These are phyloP conservation scores for Oryctolagus cuniculus DNA, from an alignment of 2,113 vertebrate genomes.

Conservation along the genomic window DNA sequence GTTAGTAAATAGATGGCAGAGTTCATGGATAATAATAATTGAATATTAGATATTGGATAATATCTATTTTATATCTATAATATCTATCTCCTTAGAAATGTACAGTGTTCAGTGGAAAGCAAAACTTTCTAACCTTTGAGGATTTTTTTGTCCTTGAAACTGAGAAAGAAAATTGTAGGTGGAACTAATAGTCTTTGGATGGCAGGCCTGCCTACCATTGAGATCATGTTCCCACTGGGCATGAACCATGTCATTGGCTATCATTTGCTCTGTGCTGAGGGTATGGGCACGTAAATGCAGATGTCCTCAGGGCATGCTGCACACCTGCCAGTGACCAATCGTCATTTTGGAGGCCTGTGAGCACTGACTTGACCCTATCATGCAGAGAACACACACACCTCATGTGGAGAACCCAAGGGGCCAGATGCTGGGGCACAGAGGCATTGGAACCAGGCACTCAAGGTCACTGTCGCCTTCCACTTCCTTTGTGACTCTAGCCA, in stretches of 20 bases:
- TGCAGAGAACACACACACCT: background rate
- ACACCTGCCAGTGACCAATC: background rate
- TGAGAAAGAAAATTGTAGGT: slow-evolving; percentile 71
- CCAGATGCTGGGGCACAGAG: background rate
- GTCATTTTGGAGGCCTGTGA: background rate
- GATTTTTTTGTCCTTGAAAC: slow-evolving; percentile 75
- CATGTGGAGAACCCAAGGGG: background rate
- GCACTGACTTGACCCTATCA: background rate
- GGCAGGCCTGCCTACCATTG: slow-evolving; percentile 51
- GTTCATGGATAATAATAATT: background rate
- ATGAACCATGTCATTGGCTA: slow-evolving; percentile 15
- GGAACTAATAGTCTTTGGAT: slow-evolving; percentile 71
- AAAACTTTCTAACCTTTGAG: slow-evolving; percentile 41
- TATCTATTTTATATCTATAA: too few species aligned
- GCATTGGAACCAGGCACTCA: background rate
- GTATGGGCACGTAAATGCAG: background rate
- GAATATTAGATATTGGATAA: background rate
- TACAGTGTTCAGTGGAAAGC: background rate
- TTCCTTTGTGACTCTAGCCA: background rate
- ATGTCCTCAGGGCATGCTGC: background rate
- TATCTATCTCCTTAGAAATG: background rate
- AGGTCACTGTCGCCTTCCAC: background rate
- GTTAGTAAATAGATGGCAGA: background rate
- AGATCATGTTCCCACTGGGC: slow-evolving; percentile 38
- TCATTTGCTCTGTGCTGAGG: slow-evolving; percentile 37